A percentile compares a stretch with the other conserved stretches of the same genome.
Conservation (phyloP, 2,888 invertebrate genomes). For the Cacoxenus indagator region DNA sequence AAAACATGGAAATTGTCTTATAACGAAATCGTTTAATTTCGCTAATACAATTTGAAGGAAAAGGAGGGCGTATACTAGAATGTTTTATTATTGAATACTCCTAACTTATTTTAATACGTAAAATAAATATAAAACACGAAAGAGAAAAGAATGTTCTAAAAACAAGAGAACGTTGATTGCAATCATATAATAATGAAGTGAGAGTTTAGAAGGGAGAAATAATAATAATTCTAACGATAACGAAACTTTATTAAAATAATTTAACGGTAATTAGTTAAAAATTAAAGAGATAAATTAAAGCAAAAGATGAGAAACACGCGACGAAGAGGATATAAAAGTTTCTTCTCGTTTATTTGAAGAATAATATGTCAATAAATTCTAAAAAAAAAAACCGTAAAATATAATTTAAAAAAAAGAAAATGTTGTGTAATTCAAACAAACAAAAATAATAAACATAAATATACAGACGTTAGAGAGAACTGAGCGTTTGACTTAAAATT, state of each 20-base stretch:
- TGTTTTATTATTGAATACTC: conserved; percentile 56
- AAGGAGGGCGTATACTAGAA: conserved; percentile 55
- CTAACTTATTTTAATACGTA: conserved; percentile 56
- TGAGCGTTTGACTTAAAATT: conserved; percentile 7
- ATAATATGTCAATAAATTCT: conserved; percentile 57
- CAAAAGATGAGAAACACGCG: conserved; percentile 36
- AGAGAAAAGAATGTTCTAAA: conserved; percentile 24
- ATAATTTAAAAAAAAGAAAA: conserved; percentile 28
- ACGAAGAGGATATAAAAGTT: conserved; percentile 17
- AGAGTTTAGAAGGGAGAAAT: conserved; percentile 8
- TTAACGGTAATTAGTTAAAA: neutral
- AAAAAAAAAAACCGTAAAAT: conserved; percentile 41
- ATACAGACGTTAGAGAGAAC: conserved; percentile 28
- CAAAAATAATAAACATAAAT: conserved; percentile 34
- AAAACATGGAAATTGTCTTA: conserved; percentile 39
- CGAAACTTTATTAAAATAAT: conserved; percentile 25
- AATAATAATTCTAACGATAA: conserved; percentile 16
- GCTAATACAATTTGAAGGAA: conserved; percentile 46
- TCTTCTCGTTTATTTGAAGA: conserved; percentile 1
- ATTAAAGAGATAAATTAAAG: conserved; percentile 34
- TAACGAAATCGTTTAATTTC: conserved; percentile 48
- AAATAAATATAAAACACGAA: conserved; percentile 1
- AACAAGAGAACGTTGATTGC: conserved; percentile 34
- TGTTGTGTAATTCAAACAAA: conserved; percentile 27
- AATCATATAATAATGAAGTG: conserved; percentile 27